Conservation (phyloP, 2,888 invertebrate genomes). For the Halictus quadricinctus region DNA sequence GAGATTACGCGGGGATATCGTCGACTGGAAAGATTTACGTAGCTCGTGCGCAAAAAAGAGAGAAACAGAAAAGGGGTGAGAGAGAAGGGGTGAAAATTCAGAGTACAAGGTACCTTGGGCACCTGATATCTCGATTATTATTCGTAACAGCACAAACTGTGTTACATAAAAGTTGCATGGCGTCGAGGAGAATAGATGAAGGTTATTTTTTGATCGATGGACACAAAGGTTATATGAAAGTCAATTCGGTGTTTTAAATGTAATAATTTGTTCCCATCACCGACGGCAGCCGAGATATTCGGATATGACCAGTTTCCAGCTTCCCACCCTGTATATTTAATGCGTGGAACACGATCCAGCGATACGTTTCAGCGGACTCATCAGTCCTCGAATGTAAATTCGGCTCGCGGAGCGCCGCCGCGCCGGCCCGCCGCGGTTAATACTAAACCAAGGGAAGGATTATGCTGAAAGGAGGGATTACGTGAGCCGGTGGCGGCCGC, state of each 20-base stretch:
- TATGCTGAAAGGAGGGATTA: slow-evolving; percentile 56
- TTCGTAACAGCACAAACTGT: not conserved
- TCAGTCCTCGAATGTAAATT: slow-evolving; percentile 55
- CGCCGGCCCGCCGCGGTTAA: slow-evolving; percentile 39
- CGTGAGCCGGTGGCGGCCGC: slow-evolving; percentile 21
- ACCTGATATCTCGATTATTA: not conserved
- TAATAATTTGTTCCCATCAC: not conserved
- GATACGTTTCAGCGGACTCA: slow-evolving; percentile 47
- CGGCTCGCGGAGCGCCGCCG: slow-evolving; percentile 29
- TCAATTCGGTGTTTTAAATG: too few species aligned
- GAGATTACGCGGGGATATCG: slow-evolving; percentile 53
- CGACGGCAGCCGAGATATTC: not conserved
- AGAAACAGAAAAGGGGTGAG: not conserved
- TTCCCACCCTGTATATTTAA: slow-evolving; percentile 14
- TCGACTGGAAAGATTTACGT: slow-evolving; percentile 44
- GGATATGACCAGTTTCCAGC: not conserved
- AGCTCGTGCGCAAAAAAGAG: slow-evolving; percentile 31
- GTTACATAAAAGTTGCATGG: not conserved
- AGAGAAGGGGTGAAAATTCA: not conserved
- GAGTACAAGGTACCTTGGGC: not conserved
- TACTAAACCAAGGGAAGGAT: slow-evolving; percentile 54
- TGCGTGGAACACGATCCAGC: slow-evolving; percentile 14
- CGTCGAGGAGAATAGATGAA: too few species aligned
- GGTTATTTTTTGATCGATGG: too few species aligned
- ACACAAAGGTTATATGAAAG: too few species aligned